Conservation (phyloP, 2,888 invertebrate genomes). For the Drosophila rubida region DNA sequence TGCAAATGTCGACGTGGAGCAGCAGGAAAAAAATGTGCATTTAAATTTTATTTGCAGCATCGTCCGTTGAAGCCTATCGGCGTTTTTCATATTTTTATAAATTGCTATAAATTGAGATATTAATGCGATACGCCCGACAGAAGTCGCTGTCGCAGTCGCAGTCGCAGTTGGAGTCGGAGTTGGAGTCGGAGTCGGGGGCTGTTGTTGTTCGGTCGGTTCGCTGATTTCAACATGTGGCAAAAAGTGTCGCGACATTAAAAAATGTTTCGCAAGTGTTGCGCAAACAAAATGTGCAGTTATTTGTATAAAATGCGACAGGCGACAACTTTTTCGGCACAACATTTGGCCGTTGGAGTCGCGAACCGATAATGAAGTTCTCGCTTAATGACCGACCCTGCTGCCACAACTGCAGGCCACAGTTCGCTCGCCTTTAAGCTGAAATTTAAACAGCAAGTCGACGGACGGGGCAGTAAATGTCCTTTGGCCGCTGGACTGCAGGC, state of each 20-base stretch:
- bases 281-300: constrained; percentile 77
- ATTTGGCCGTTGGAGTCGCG: constrained; percentile 53
- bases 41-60: constrained; percentile 69
- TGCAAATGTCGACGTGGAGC: constrained; percentile 32
- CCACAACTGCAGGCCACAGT: no score
- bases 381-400: constrained; percentile 34
- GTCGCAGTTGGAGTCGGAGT: constrained; percentile 12
- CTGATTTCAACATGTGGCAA: constrained; percentile 77
- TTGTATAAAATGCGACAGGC: constrained; percentile 74
- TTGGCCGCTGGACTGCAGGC: constrained; percentile 14
- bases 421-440: constrained; percentile 66
- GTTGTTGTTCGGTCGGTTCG: constrained; percentile 63
- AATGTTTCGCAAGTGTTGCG: constrained; percentile 76
- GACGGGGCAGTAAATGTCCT: constrained; percentile 39
- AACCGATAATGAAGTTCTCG: constrained; percentile 66
- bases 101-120: constrained; percentile 82
- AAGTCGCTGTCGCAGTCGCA: constrained; percentile 50
- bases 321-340: constrained; percentile 69
- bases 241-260: constrained; percentile 77
- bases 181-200: constrained; percentile 23
- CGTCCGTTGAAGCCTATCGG: constrained; percentile 52
- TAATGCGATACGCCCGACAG: constrained; percentile 79
- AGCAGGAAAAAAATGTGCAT: constrained; percentile 39
- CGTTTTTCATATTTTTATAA: constrained; percentile 80
- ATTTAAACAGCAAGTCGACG: constrained; percentile 55